Conservation (phyloP, 1,140 invertebrate species). For the Apolygus lucorum region DNA sequence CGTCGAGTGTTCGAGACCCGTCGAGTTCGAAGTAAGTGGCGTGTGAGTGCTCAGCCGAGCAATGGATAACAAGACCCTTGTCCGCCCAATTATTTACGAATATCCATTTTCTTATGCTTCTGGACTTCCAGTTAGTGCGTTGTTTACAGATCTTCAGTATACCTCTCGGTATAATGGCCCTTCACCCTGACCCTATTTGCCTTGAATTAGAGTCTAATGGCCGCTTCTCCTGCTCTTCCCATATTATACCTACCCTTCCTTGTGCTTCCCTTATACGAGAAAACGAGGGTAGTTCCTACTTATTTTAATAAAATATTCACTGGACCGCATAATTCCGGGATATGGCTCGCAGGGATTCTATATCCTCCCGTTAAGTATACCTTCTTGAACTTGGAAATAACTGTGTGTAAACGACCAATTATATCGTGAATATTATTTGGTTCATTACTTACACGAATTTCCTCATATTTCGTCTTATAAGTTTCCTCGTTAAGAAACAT, state of each 20-base stretch:
- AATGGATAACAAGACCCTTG: constrained; percentile 16
- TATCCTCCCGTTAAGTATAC: too few relatives aligned
- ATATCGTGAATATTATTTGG: too few relatives aligned
- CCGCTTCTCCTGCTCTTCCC: background rate
- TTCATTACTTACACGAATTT: too few relatives aligned
- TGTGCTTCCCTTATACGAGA: background rate
- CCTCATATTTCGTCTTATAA: too few relatives aligned
- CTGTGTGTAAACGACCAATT: too few relatives aligned
- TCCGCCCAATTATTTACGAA: constrained; percentile 16
- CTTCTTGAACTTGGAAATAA: too few relatives aligned
- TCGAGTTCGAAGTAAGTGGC: constrained; percentile 11
- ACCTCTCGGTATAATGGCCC: constrained; percentile 7
- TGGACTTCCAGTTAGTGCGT: constrained; percentile 7
- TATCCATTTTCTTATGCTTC: constrained; percentile 13
- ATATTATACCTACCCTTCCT: background rate
- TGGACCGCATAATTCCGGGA: background rate
- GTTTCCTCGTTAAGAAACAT: too few relatives aligned
- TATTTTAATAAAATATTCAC: background rate
- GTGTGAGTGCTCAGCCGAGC: constrained; percentile 14
- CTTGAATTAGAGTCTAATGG: constrained; percentile 14
- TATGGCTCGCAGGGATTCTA: too few relatives aligned
- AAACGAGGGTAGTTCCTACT: background rate
- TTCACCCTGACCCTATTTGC: constrained; percentile 14
- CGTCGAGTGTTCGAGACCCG: background rate
- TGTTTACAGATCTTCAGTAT: constrained; percentile 15